These are phyloP conservation scores for Galago senegalensis DNA, from an alignment of 2,797 vertebrate genomes.

Conservation along the genomic window DNA sequence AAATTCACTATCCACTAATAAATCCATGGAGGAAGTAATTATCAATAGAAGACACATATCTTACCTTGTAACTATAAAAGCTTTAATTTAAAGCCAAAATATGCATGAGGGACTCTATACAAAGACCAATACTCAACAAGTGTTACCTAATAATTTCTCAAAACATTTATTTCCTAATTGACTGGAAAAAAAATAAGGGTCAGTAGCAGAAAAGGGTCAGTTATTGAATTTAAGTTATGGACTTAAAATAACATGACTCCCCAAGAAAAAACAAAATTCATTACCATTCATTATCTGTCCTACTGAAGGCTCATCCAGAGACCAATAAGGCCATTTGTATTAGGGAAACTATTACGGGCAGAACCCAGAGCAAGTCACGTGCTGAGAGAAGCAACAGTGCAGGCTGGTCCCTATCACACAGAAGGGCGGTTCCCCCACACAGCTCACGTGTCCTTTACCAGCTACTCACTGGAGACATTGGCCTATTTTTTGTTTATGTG, in stretches of 20 bases:
- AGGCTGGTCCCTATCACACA: fast-evolving
- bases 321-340: neutral
- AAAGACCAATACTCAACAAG: neutral
- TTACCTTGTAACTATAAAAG: neutral
- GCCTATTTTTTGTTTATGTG: neutral
- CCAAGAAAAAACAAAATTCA: neutral
- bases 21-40: neutral
- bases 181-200: neutral
- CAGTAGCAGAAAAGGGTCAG: conserved; percentile 2
- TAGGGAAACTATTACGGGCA: neutral
- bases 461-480: neutral
- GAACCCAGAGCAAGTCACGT: neutral
- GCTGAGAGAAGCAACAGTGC: neutral
- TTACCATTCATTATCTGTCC: neutral
- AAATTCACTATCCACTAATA: conserved; percentile 41
- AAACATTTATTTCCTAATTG: conserved; percentile 46
- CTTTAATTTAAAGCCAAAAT: neutral
- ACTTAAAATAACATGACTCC: neutral
- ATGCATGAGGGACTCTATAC: neutral
- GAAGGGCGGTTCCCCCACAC: neutral
- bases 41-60: neutral
- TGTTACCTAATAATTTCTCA: conserved; percentile 49
- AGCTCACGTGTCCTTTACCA: neutral
- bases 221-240: conserved; percentile 33
- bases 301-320: neutral